phyloP scores from a whole-genome alignment of 2,113 vertebrate species.

The Mesitornis unicolor region DNA sequence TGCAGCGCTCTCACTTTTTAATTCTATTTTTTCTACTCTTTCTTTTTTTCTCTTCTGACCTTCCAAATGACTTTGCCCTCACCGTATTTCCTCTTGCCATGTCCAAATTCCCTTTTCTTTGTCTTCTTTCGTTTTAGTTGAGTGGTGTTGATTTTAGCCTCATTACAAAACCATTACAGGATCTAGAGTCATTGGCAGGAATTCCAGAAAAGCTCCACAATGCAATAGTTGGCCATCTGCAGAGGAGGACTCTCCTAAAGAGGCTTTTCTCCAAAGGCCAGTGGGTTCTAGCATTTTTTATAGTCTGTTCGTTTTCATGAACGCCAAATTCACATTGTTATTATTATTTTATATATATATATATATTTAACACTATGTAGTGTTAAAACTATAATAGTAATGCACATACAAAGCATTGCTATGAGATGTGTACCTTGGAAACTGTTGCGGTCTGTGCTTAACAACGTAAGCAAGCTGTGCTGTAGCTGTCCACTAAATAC shows the following conservation, averaged over 20 bases:
- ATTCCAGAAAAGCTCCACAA: not conserved
- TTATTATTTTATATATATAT: too few relatives aligned
- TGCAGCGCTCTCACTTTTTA: not conserved
- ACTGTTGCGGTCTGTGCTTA: not conserved
- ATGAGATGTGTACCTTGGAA: not conserved
- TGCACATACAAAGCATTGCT: not conserved
- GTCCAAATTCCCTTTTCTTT: not conserved
- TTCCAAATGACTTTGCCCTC: not conserved
- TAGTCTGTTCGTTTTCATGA: not conserved
- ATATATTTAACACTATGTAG: too few relatives aligned
- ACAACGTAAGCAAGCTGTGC: not conserved
- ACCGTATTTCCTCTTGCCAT: not conserved
- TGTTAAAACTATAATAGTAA: too few relatives aligned
- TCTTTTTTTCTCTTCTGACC: not conserved
- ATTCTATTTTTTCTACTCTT: not conserved
- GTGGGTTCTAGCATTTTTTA: not conserved
- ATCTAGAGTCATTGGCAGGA: not conserved
- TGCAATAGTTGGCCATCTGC: not conserved
- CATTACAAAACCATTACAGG: not conserved
- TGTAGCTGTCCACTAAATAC: not conserved
- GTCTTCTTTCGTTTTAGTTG: not conserved
- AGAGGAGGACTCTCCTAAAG: not conserved
- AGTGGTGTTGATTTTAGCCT: constrained; percentile 8
- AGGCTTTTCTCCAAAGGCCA: not conserved
- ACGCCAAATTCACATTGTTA: not conserved